Percentiles rank a stretch among this genome's conserved stretches.
Conservation (phyloP, 2,797 vertebrate species). For the Nasua narica region DNA sequence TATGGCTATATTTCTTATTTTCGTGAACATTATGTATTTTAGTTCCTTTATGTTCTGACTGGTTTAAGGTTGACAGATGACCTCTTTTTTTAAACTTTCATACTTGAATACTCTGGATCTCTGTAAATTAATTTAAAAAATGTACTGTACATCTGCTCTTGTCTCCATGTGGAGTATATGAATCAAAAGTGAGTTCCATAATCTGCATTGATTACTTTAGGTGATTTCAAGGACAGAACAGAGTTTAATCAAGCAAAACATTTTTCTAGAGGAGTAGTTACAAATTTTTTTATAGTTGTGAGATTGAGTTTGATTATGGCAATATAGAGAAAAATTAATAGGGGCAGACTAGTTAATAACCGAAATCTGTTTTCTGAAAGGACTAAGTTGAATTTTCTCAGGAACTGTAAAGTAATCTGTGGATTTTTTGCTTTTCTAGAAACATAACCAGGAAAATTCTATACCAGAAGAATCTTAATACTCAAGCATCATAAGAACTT, state of each 20-base stretch:
- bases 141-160: not conserved
- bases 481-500: not conserved
- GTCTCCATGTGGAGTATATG: not conserved
- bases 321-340: not conserved
- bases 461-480: not conserved
- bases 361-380: not conserved
- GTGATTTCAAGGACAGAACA: not conserved
- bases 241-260: not conserved
- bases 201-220: not conserved
- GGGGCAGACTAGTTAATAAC: not conserved
- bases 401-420: not conserved
- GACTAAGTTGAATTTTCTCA: not conserved
- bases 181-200: not conserved
- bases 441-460: not conserved
- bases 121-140: not conserved
- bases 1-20: not conserved
- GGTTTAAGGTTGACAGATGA: not conserved
- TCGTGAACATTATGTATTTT: not conserved
- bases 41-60: not conserved
- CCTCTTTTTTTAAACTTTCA: not conserved
- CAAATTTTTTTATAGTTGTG: not conserved
- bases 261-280: not conserved
- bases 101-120: not conserved
- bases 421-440: not conserved
- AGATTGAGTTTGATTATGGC: not conserved